These are phyloP conservation scores for Eupsilia transversa DNA, from an alignment of 2,888 invertebrate genomes.

Conservation along the genomic window DNA sequence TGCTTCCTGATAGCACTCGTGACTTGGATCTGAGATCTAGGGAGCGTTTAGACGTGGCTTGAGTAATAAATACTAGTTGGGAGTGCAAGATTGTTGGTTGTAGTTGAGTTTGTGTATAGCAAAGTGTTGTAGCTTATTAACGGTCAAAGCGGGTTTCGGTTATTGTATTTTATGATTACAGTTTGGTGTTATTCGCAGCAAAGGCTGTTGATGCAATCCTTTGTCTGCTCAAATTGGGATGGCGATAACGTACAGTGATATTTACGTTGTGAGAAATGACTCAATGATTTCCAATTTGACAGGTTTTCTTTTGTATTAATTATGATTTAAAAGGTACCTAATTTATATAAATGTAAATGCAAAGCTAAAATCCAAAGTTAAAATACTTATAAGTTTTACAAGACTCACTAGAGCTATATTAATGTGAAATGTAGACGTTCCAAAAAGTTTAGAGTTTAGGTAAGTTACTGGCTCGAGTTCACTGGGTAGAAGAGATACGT, in stretches of 20 bases:
- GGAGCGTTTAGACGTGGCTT: constrained; percentile 51
- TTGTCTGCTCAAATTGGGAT: not conserved
- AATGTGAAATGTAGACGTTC: constrained; percentile 43
- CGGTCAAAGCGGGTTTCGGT: no score
- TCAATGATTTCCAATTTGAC: not conserved
- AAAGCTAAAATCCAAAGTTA: constrained; percentile 11
- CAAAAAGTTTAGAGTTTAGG: constrained; percentile 43
- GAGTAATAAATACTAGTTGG: constrained; percentile 27
- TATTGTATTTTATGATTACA: not conserved
- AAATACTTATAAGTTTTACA: constrained; percentile 13
- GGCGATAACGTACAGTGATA: no score
- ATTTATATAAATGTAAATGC: not conserved
- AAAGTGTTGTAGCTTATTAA: not conserved
- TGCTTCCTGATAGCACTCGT: constrained; percentile 73
- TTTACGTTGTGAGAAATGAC: not conserved
- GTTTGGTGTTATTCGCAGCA: not conserved
- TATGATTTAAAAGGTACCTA: not conserved
- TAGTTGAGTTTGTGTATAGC: not conserved
- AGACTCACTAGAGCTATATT: constrained; percentile 39
- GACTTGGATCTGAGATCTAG: constrained; percentile 71
- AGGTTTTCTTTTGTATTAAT: not conserved
- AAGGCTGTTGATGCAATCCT: no score
- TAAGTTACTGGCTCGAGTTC: constrained; percentile 54
- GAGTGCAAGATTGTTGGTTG: not conserved
- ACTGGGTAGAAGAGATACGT: constrained; percentile 51